A percentile compares a stretch with the other conserved stretches of the same genome.
These are phyloP conservation scores for Drosophila obscura DNA, from an alignment of 1,140 invertebrate species.

Conservation along the genomic window DNA sequence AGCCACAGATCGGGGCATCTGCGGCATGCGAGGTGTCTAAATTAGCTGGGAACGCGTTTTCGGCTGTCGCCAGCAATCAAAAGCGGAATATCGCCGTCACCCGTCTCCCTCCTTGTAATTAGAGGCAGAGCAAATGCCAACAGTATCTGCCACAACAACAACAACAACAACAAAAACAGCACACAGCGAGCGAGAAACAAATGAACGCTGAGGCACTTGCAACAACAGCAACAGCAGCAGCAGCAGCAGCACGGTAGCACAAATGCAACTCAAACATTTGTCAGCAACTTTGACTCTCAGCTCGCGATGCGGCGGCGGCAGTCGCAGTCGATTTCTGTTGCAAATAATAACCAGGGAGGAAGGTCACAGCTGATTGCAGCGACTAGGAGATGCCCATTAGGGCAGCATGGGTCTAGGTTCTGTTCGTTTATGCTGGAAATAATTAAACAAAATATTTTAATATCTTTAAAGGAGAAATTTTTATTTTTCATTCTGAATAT, in stretches of 20 bases:
- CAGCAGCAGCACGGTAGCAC: constrained; percentile 32
- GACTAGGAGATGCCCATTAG: too few species aligned
- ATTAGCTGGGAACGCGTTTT: constrained; percentile 82
- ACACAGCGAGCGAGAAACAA: not conserved
- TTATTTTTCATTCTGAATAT: too few species aligned
- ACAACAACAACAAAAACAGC: not conserved
- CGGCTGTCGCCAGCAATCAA: constrained; percentile 71
- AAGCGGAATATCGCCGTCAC: constrained; percentile 60
- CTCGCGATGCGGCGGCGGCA: constrained; percentile 11
- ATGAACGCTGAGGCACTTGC: not conserved
- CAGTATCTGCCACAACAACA: constrained; percentile 1
- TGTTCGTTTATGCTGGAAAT: too few species aligned
- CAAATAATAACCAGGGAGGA: constrained; percentile 54
- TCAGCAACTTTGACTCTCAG: constrained; percentile 44
- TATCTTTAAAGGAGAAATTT: too few species aligned
- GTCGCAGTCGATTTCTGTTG: constrained; percentile 28
- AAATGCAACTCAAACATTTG: constrained; percentile 56
- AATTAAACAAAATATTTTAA: too few species aligned
- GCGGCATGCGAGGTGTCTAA: constrained; percentile 81
- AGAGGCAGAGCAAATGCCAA: constrained; percentile 60
- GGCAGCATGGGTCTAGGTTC: too few species aligned
- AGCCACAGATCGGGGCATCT: constrained; percentile 46
- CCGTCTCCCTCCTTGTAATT: constrained; percentile 53
- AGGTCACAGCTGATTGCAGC: too few species aligned
- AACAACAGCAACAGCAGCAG: constrained; percentile 22